phyloP scores from a whole-genome alignment of 2,797 vertebrate species.

The Cuculus canorus region DNA sequence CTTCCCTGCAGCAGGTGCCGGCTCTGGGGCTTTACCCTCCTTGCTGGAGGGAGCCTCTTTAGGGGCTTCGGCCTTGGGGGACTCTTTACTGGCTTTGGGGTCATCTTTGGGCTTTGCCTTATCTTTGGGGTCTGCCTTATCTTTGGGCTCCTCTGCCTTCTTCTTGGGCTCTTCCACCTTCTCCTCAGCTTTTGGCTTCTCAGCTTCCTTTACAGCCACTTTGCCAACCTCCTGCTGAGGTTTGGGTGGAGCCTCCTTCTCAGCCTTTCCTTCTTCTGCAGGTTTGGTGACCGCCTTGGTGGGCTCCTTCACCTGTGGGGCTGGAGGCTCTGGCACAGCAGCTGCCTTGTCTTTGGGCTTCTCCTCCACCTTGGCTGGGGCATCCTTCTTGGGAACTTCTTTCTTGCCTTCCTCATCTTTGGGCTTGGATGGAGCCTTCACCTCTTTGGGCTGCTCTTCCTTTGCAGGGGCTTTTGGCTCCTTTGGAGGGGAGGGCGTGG shows the following conservation, averaged over 20 bases:
- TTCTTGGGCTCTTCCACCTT: conserved; percentile 67
- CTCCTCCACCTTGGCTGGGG: conserved; percentile 11
- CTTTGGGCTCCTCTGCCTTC: conserved; percentile 17
- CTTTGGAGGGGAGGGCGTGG: conserved; percentile 60
- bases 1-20: fast-evolving
- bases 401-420: conserved; percentile 57
- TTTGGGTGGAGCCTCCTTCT: conserved; percentile 47
- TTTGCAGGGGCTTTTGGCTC: conserved; percentile 45
- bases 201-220: background rate
- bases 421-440: conserved; percentile 26
- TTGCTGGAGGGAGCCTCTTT: conserved; percentile 14
- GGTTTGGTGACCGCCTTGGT: conserved; percentile 30
- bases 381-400: conserved; percentile 61
- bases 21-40: conserved; percentile 17
- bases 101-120: conserved; percentile 66
- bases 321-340: conserved; percentile 26
- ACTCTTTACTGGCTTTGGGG: conserved; percentile 48
- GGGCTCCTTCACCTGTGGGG: conserved; percentile 58
- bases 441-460: conserved; percentile 60
- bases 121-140: conserved; percentile 31
- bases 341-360: conserved; percentile 64
- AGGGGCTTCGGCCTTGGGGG: background rate
- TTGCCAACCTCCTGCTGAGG: conserved; percentile 68
- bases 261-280: conserved; percentile 6
- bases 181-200: conserved; percentile 75